Base-by-base conservation (phyloP, 2,113 vertebrate genomes). In the Myanophis thanlyinensis region DNA sequence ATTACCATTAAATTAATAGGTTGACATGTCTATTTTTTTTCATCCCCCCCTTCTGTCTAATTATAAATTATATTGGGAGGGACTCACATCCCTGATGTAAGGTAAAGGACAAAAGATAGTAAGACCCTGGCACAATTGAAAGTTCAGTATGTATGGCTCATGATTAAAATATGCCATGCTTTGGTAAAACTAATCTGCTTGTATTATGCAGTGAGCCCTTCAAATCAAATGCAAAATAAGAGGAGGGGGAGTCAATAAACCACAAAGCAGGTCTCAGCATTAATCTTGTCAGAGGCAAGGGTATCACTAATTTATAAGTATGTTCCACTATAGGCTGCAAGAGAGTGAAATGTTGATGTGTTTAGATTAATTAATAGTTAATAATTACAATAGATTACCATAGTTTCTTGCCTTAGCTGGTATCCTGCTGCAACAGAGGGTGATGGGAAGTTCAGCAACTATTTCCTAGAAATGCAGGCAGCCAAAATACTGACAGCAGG, bases 361-460 rank as follows among this genome's bases (percentile, higher is more conserved):
- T 85, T 95, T 86, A 89, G 44, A 92, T 89, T 90, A 94, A 94
- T 91, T 67, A 62, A 62, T 62, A 62, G 27, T 62, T n/a, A n/a
- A 67, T 67, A 67, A 67, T 67, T 67, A n/a, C 11, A 67, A 67
- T n/a, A 67, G 30, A 67, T 67, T 54, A n/a, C n/a, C n/a, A n/a
- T n/a, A 56, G n/a, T 48, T 54, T n/a, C 92, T 87, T 84, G 92
- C 84, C 62, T 67, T 89, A 84, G 73, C 93, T 0, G 0, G 85
- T 93, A 92, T 90, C 52, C 86, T 51, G 5, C 47, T 5, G n/a
- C 93, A 44, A 49, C 35, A 56, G 13, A 5, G 12, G 30, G 80
- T 87, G 54, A 46, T 88, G 91, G 56, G 89, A 22, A 89, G 51
- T 84, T 93, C 92, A 92, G 56, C 52, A 85, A 91, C 87, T 2